These are phyloP conservation scores for Drosophila orosa DNA, from an alignment of 1,140 invertebrate species.

Conservation along the genomic window DNA sequence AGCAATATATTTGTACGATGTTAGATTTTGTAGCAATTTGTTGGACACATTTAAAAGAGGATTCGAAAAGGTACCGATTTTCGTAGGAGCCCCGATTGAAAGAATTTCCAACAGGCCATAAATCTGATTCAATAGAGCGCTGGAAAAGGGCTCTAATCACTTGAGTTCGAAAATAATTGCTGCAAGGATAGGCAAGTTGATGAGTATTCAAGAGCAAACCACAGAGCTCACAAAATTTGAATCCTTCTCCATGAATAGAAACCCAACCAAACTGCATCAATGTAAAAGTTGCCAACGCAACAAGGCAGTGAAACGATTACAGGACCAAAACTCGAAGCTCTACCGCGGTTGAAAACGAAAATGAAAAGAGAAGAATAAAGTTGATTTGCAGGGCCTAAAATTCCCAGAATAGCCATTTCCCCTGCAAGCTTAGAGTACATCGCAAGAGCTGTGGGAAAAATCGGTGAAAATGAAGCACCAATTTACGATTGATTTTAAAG, in stretches of 20 bases:
- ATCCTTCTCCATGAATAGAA: neutral
- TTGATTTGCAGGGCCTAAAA: neutral
- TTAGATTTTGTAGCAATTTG: neutral
- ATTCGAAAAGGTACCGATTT: neutral
- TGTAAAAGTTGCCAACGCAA: neutral
- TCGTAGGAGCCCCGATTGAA: neutral
- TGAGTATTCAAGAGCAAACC: neutral
- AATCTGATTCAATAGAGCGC: too few species aligned
- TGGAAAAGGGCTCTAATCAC: neutral
- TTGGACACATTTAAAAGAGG: neutral
- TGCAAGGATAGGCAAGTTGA: too few species aligned
- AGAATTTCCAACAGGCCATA: neutral
- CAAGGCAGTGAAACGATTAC: conserved; percentile 1
- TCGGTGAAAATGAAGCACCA: neutral
- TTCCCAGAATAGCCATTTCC: neutral
- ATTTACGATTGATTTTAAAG: neutral
- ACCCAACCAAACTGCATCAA: neutral
- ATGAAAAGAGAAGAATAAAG: too few species aligned
- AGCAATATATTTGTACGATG: neutral
- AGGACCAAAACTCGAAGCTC: neutral
- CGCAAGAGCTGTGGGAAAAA: neutral
- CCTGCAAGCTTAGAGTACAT: neutral
- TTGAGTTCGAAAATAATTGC: neutral
- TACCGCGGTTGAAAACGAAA: neutral
- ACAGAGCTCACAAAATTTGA: neutral